Conservation (phyloP, 2,888 invertebrate genomes). For the Noctua pronuba region DNA sequence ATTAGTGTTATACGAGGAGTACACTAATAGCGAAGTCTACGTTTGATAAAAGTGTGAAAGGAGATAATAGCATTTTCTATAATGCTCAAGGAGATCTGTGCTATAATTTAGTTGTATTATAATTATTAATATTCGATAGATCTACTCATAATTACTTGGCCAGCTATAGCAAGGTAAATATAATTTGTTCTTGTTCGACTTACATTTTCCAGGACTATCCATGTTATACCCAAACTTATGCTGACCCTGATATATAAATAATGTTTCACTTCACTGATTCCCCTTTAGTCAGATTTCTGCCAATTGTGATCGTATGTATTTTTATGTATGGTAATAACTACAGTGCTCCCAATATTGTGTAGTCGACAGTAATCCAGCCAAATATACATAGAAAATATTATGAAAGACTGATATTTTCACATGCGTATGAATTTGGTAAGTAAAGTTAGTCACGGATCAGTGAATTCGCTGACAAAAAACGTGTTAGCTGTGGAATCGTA, state of each 20-base stretch:
- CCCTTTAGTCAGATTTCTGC: slow-evolving; percentile 58
- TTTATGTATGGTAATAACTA: slow-evolving; percentile 56
- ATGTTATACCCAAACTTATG: background rate
- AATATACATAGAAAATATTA: slow-evolving; percentile 39
- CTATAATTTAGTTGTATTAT: too few relatives aligned
- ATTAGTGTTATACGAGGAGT: background rate
- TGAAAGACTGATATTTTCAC: slow-evolving; percentile 9
- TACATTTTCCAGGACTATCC: slow-evolving; percentile 7
- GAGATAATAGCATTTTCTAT: background rate
- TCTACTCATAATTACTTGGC: background rate
- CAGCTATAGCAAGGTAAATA: background rate
- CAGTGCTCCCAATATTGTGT: slow-evolving; percentile 41
- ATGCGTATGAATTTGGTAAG: background rate
- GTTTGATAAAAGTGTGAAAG: too few relatives aligned
- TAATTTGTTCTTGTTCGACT: background rate
- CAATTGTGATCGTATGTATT: slow-evolving; percentile 57
- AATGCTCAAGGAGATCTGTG: background rate
- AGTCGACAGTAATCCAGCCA: slow-evolving; percentile 42
- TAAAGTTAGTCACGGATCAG: slow-evolving; percentile 11
- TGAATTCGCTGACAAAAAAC: background rate
- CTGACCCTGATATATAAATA: slow-evolving; percentile 33
- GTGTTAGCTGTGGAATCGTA: background rate
- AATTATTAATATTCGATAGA: background rate
- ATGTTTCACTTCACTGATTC: slow-evolving; percentile 56
- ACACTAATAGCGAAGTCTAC: background rate